phyloP scores from a whole-genome alignment of 2,113 vertebrate species.

The Anarrhichthys ocellatus region DNA sequence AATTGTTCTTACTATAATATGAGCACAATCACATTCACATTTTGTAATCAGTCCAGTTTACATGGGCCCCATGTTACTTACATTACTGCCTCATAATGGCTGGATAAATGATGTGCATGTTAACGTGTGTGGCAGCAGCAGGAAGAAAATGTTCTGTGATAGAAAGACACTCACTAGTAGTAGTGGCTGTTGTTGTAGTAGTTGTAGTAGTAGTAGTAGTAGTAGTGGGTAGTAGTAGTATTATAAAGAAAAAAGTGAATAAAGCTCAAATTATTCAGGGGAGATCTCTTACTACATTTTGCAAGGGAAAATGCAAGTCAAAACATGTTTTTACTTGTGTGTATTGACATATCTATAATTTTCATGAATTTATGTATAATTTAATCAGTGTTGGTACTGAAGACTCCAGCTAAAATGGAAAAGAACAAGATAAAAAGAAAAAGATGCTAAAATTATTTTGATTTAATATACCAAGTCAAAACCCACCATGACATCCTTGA shows the following conservation, averaged over 20 bases:
- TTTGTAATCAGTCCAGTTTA: background rate
- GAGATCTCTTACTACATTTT: background rate
- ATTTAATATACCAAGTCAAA: background rate
- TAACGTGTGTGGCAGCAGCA: background rate
- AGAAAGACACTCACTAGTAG: background rate
- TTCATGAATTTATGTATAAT: background rate
- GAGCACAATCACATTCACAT: background rate
- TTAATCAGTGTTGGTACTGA: background rate
- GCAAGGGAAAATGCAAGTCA: too few relatives aligned
- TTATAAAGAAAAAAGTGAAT: background rate
- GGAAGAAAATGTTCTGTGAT: background rate
- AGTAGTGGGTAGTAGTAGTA: background rate
- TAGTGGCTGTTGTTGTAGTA: background rate
- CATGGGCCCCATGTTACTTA: background rate
- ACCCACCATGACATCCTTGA: background rate
- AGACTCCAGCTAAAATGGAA: background rate
- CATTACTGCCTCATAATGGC: background rate
- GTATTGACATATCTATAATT: background rate
- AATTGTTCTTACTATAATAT: background rate
- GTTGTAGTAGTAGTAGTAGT: background rate
- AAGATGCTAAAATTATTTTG: background rate
- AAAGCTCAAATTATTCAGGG: background rate
- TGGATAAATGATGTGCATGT: background rate
- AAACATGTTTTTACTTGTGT: background rate
- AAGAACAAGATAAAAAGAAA: background rate